A percentile compares a stretch with the other conserved stretches of the same genome.
phyloP scores from a whole-genome alignment of 2,888 invertebrate species.

The Dryobotodes eremita region DNA sequence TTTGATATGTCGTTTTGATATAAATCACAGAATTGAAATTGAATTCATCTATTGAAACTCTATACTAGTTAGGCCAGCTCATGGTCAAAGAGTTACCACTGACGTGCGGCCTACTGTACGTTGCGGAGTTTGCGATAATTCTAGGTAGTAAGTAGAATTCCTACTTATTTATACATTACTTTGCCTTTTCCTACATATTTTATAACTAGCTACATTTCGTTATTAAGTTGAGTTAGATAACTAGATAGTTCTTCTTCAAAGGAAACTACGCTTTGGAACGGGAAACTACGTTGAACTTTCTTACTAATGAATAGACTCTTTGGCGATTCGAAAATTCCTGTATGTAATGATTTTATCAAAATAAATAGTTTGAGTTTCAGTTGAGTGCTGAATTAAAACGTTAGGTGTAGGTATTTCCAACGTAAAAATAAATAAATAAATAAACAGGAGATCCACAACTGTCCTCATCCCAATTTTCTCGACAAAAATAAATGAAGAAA shows the following conservation, averaged over 20 bases:
- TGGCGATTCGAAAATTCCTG: background rate
- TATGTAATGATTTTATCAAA: background rate
- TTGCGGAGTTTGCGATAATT: too few relatives aligned
- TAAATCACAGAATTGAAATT: too few relatives aligned
- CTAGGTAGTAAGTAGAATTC: too few relatives aligned
- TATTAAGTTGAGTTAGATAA: background rate
- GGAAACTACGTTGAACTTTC: background rate
- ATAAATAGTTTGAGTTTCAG: background rate
- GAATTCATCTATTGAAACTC: too few relatives aligned
- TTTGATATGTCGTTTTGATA: too few relatives aligned
- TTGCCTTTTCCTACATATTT: too few relatives aligned
- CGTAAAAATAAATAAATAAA: background rate
- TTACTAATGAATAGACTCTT: background rate
- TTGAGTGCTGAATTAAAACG: background rate
- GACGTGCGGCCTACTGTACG: too few relatives aligned
- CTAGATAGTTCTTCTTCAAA: background rate
- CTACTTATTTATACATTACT: too few relatives aligned
- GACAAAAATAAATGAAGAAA: slow-evolving; percentile 10
- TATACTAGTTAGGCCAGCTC: too few relatives aligned
- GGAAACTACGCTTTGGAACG: background rate
- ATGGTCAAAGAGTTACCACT: too few relatives aligned
- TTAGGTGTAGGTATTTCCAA: background rate
- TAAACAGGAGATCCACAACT: background rate
- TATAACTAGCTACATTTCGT: background rate
- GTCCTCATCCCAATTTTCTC: background rate